Percentiles rank a stretch among this genome's conserved stretches.
These are phyloP conservation scores for Meiosimyza platycephala DNA, from an alignment of 2,888 invertebrate species.

Conservation along the genomic window DNA sequence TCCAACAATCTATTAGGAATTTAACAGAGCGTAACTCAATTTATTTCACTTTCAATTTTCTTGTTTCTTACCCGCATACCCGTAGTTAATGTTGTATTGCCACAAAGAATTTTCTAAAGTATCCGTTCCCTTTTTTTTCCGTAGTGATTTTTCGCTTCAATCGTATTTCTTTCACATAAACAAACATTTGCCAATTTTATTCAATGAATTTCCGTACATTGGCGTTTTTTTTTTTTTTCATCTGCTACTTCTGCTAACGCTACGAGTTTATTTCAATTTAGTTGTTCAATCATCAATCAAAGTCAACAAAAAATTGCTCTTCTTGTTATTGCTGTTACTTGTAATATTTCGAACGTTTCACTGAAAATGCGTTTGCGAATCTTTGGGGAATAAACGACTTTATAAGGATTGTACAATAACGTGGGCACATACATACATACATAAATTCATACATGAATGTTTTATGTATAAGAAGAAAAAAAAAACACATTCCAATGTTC, in stretches of 20 bases:
- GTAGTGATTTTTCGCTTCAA: background rate
- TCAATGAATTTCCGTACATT: background rate
- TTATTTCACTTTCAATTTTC: slow-evolving; percentile 25
- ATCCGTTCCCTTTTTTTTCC: too few relatives aligned
- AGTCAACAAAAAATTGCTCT: slow-evolving; percentile 2
- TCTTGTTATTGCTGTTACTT: background rate
- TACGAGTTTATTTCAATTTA: slow-evolving; percentile 27
- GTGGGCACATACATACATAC: too few relatives aligned
- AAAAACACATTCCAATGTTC: too few relatives aligned
- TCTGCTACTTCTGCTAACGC: background rate
- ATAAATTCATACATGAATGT: too few relatives aligned
- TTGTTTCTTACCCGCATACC: background rate
- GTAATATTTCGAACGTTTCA: background rate
- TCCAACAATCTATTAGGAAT: slow-evolving; percentile 1
- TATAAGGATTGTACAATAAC: too few relatives aligned
- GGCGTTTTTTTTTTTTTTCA: background rate
- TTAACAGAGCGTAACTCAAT: slow-evolving; percentile 20
- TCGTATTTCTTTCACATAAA: background rate
- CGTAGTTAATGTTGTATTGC: too few relatives aligned
- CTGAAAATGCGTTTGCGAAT: background rate
- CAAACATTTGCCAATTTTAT: slow-evolving; percentile 2
- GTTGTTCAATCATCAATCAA: slow-evolving; percentile 28
- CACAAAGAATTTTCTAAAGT: too few relatives aligned
- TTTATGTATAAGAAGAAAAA: too few relatives aligned
- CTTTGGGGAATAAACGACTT: too few relatives aligned